Base-by-base conservation (phyloP, 2,888 invertebrate species). In the Choristoneura rosaceana region DNA sequence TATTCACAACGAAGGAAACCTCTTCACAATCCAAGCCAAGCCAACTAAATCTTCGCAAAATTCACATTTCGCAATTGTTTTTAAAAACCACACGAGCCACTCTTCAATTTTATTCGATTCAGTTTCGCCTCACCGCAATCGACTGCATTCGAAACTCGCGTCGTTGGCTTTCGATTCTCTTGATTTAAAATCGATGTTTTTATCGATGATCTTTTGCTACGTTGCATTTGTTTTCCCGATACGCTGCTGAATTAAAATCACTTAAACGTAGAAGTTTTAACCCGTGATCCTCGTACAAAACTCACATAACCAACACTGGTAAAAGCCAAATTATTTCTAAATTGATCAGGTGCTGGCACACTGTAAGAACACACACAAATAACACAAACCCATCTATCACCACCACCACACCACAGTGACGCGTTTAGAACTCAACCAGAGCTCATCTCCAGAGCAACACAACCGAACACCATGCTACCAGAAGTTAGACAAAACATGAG, bases 91-190 rank as follows among this genome's bases (percentile, higher is more conserved):
- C 58, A 38, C 43, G 17, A 58, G 34, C 55, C 14, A 50, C 65
- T 47, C 43, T 45, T 61, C 70, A 71, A 34, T 66, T 66, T 65
- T 71, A 71, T 71, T 71, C 55, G 43, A 71, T 71, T 71, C 60
- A 12, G n/a, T 60, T 50, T 52, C 33, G 15, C 62, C 33, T 43
- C 45, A 9, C 50, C 50, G 15, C 50, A 50, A 64, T 64, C 64
- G 41, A n/a, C 61, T 61, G 64, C 64, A 38, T 45, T 34, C 64
- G 25, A 34, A 38, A 61, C 50, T 62, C 70, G 61, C 66, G 17
- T 50, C 65, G 52, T 38, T 70, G 61, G 52, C 17, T 66, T 55
- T 34, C 33, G 59, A 59, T 65, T 47, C 17, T 15, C 9, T 15
- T 8, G 41, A 59, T 15, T 64, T 50, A 64, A 45, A 64, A 64